Conservation (phyloP, 2,888 invertebrate genomes). For the Cataglyphis rosenhaueri region DNA sequence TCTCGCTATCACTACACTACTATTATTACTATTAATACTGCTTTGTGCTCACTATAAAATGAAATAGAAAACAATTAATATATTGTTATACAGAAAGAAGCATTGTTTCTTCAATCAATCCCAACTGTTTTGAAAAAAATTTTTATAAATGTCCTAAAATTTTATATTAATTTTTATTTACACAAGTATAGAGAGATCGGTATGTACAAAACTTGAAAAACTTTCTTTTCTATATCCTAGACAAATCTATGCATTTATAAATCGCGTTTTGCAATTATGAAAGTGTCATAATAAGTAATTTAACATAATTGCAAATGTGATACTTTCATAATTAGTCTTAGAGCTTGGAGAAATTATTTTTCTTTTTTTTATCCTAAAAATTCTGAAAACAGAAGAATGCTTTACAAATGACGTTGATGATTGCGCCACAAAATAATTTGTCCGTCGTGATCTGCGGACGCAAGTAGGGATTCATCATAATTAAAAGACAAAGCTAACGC, state of each 20-base stretch:
- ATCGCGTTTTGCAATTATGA: background rate
- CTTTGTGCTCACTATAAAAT: constrained; percentile 71
- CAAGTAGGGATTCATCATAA: constrained; percentile 94
- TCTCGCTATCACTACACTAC: constrained; percentile 57
- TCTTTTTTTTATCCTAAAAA: background rate
- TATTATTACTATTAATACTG: constrained; percentile 65
- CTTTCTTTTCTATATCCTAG: background rate
- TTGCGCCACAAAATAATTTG: constrained; percentile 91
- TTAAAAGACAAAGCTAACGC: constrained; percentile 94
- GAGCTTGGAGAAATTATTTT: background rate
- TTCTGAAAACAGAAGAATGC: background rate
- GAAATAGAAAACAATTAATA: constrained; percentile 82
- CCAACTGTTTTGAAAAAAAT: background rate
- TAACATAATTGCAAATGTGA: background rate
- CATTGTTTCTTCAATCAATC: constrained; percentile 50
- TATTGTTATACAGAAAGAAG: constrained; percentile 79
- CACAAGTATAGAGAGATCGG: background rate
- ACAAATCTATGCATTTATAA: constrained; percentile 16
- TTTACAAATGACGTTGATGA: constrained; percentile 77
- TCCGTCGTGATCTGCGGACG: constrained; percentile 93
- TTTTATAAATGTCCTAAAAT: constrained; percentile 53
- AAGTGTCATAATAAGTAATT: background rate
- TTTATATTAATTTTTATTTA: constrained; percentile 8
- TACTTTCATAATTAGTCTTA: background rate
- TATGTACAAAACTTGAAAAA: constrained; percentile 4